Evolutionary conservation across 2,888 invertebrate species (phyloP).

Genomic region (Hetaerina titia): DNA sequence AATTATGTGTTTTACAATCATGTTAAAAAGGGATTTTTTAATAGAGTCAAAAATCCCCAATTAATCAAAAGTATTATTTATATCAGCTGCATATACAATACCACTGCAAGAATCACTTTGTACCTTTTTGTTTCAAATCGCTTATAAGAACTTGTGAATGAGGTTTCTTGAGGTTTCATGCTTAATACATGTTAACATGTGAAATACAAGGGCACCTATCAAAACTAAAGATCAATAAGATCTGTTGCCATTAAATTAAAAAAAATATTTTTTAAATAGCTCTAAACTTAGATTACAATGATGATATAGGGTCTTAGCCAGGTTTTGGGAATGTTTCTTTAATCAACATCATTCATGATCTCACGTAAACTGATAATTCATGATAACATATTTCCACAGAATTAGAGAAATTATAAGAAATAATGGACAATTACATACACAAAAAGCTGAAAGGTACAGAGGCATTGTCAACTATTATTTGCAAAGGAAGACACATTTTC

Average conservation of each 20-base stretch:
- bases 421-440: background rate
- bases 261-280: background rate
- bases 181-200: slow-evolving; percentile 19
- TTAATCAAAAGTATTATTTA: slow-evolving; percentile 61
- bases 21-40: slow-evolving; percentile 16
- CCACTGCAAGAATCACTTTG: slow-evolving; percentile 52
- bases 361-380: background rate
- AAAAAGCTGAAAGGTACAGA: slow-evolving; percentile 14
- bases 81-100: slow-evolving; percentile 41
- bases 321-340: slow-evolving; percentile 46
- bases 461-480: slow-evolving; percentile 28
- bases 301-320: slow-evolving; percentile 59
- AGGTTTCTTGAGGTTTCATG: slow-evolving; percentile 49
- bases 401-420: background rate
- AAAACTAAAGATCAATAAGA: background rate
- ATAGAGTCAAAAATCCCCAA: slow-evolving; percentile 50
- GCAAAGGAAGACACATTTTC: slow-evolving; percentile 58
- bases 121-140: slow-evolving; percentile 61
- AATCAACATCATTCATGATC: slow-evolving; percentile 2
- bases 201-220: slow-evolving; percentile 11
- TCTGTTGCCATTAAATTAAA: background rate
- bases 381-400: slow-evolving; percentile 7
- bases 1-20: slow-evolving; percentile 36
- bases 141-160: slow-evolving; percentile 63
- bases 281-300: slow-evolving; percentile 45